A percentile compares a stretch with the other conserved stretches of the same genome.
Evolutionary conservation across 1,140 invertebrate genomes (phyloP).

Genomic region (Cydia fagiglandana): DNA sequence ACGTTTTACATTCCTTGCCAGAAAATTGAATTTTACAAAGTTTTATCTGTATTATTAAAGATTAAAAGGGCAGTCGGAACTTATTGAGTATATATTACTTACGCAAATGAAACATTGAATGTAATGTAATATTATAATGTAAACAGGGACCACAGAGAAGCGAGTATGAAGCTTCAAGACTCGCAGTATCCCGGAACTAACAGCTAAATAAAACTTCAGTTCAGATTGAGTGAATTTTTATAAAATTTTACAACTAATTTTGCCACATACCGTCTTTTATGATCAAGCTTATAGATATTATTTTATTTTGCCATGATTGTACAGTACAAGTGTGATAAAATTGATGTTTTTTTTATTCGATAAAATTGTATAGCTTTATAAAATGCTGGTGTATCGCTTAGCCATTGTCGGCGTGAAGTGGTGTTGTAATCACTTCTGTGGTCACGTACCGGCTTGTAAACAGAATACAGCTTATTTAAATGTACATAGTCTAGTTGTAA

Average conservation of each 20-base stretch:
- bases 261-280: constrained; percentile 21
- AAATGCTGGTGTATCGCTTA: constrained; percentile 53
- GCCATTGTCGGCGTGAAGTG: constrained; percentile 56
- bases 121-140: constrained; percentile 2
- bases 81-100: background rate
- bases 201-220: constrained; percentile 2
- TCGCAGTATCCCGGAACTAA: constrained; percentile 16
- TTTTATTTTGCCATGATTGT: constrained; percentile 70
- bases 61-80: background rate
- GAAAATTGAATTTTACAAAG: constrained; percentile 8
- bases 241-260: constrained; percentile 1
- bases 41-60: background rate
- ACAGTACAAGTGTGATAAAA: constrained; percentile 72
- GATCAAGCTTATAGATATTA: constrained; percentile 43
- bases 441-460: constrained; percentile 60
- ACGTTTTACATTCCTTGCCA: constrained; percentile 25
- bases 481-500: constrained; percentile 66
- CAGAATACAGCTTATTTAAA: constrained; percentile 56
- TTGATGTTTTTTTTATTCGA: constrained; percentile 42
- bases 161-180: constrained; percentile 11
- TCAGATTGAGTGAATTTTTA: background rate
- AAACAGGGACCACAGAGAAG: constrained; percentile 20
- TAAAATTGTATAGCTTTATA: constrained; percentile 47
- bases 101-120: background rate
- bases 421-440: constrained; percentile 74